phyloP scores from a whole-genome alignment of 37 sponge, comb jelly and placozoan species.

The Spongilla lacustris region DNA sequence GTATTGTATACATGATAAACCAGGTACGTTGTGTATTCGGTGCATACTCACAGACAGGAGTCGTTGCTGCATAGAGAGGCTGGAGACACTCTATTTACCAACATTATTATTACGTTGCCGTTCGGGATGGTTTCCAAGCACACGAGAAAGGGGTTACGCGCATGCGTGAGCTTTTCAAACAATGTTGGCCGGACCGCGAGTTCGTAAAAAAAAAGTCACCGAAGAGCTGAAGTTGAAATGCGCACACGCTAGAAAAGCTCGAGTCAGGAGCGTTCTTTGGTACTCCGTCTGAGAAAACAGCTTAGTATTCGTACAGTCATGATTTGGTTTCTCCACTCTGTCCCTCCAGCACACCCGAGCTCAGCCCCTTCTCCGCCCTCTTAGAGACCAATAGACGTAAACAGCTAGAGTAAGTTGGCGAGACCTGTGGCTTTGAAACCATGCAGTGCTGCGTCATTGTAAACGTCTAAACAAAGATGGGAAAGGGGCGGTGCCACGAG shows the following conservation, averaged over 20 bases:
- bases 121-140: neutral
- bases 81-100: slow-evolving; percentile 17
- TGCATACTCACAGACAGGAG: neutral
- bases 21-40: neutral
- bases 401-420: neutral
- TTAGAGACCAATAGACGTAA: neutral
- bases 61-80: slow-evolving; percentile 18
- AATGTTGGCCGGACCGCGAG: neutral
- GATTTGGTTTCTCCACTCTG: neutral
- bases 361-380: slow-evolving; percentile 2
- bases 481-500: neutral
- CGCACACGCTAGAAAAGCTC: neutral
- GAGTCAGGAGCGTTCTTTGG: neutral
- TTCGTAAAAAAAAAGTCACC: neutral
- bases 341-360: neutral
- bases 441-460: neutral
- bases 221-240: neutral
- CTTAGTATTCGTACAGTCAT: too few relatives aligned
- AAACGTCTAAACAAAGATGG: neutral
- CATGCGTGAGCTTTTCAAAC: neutral
- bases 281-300: neutral
- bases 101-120: neutral
- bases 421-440: too few relatives aligned
- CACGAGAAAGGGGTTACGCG: neutral
- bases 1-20: neutral